phyloP scores from a whole-genome alignment of 2,888 invertebrate species.

The Parelbella ahira region DNA sequence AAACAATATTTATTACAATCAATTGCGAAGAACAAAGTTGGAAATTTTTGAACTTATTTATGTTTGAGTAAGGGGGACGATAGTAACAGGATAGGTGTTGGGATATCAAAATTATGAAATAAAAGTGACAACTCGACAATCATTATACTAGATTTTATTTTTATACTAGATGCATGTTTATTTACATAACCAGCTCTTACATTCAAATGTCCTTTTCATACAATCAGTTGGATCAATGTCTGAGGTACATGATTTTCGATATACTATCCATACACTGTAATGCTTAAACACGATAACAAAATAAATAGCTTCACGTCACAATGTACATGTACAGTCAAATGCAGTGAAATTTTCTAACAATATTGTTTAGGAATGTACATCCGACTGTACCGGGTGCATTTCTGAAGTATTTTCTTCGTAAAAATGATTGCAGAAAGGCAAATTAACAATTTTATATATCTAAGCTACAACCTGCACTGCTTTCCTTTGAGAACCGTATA shows the following conservation, averaged over 20 bases:
- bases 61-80: too few relatives aligned
- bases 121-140: conserved; percentile 62
- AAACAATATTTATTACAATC: too few relatives aligned
- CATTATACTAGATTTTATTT: conserved; percentile 72
- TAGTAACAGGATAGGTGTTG: too few relatives aligned
- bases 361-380: conserved; percentile 33
- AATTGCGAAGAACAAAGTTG: too few relatives aligned
- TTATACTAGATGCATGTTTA: conserved; percentile 67
- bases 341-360: conserved; percentile 13
- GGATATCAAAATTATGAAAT: conserved; percentile 34
- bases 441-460: conserved; percentile 41
- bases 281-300: conserved; percentile 58
- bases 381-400: conserved; percentile 50
- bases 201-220: conserved; percentile 38
- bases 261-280: conserved; percentile 40
- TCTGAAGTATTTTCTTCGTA: conserved; percentile 62
- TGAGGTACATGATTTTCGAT: conserved; percentile 32
- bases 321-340: conserved; percentile 47
- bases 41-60: too few relatives aligned
- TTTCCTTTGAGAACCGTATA: conserved; percentile 5
- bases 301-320: conserved; percentile 67
- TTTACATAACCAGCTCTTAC: conserved; percentile 65
- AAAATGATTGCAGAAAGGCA: conserved; percentile 75
- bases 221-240: conserved; percentile 32
- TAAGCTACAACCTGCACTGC: conserved; percentile 40